phyloP scores from a whole-genome alignment of 2,113 vertebrate species.

The Onychostruthus taczanowskii region DNA sequence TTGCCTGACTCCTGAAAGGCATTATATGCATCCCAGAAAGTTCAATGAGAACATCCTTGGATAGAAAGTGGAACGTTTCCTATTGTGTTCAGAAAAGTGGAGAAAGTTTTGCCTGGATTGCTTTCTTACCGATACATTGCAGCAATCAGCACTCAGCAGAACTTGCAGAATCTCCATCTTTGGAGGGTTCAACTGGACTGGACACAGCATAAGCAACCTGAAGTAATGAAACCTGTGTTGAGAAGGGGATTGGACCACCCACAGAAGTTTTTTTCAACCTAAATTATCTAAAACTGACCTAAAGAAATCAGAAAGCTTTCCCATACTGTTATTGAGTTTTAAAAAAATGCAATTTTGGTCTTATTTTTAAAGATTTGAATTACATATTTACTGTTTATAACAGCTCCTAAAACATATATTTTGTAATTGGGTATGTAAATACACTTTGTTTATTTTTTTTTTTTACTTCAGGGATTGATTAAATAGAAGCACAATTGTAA shows the following conservation, averaged over 20 bases:
- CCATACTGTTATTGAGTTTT: background rate
- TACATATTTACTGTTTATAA: background rate
- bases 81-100: background rate
- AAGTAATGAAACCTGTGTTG: background rate
- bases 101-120: background rate
- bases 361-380: background rate
- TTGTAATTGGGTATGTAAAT: background rate
- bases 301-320: background rate
- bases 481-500: background rate
- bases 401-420: background rate
- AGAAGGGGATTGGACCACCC: background rate
- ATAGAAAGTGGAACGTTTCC: background rate
- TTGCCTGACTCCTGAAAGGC: background rate
- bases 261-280: background rate
- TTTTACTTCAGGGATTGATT: background rate
- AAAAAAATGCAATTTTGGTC: background rate
- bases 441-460: background rate
- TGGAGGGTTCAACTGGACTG: background rate
- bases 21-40: background rate
- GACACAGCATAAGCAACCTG: fast-evolving
- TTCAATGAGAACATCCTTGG: background rate
- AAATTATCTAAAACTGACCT: background rate
- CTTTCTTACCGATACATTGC: background rate
- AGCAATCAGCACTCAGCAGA: background rate
- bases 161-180: background rate